phyloP scores from a whole-genome alignment of 2,888 invertebrate genomes.

The Hemaris fuciformis region DNA sequence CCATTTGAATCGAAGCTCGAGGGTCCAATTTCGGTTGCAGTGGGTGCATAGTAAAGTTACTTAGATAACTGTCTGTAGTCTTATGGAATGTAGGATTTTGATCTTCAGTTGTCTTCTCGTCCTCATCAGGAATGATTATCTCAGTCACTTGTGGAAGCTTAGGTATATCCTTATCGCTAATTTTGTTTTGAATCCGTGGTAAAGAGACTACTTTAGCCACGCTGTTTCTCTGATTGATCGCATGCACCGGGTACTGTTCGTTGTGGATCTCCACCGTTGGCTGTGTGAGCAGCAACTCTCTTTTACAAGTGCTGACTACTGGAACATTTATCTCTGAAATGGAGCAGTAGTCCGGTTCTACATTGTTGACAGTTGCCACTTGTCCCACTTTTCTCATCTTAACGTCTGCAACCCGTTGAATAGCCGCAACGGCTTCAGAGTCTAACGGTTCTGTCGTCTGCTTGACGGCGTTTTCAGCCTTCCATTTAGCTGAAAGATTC shows the following conservation, averaged over 20 bases:
- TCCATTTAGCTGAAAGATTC: conserved; percentile 85
- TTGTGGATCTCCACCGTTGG: conserved; percentile 78
- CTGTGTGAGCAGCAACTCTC: conserved; percentile 78
- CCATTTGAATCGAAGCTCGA: conserved; percentile 82
- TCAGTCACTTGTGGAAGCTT: conserved; percentile 88
- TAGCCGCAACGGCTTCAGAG: conserved; percentile 82
- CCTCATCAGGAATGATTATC: conserved; percentile 86
- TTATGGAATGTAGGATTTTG: conserved; percentile 58
- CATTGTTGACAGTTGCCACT: conserved; percentile 71
- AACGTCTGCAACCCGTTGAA: conserved; percentile 82
- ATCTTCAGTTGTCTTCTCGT: conserved; percentile 71
- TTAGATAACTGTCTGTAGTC: conserved; percentile 63
- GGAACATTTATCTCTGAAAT: conserved; percentile 88
- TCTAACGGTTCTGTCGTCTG: conserved; percentile 69
- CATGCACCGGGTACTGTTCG: conserved; percentile 72
- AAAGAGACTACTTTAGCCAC: conserved; percentile 72
- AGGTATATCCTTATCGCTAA: conserved; percentile 84
- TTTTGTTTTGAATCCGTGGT: conserved; percentile 71
- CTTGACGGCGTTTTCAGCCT: conserved; percentile 76
- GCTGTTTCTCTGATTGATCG: conserved; percentile 64
- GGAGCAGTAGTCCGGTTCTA: conserved; percentile 88
- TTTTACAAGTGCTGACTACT: conserved; percentile 81
- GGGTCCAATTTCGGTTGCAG: conserved; percentile 73
- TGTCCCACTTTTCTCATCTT: conserved; percentile 78
- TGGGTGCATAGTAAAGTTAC: conserved; percentile 67